Percentiles rank a stretch among this genome's conserved stretches.
These are phyloP conservation scores for Aurelia sp. DNA, from an alignment of 30 jellyfish, hydroid and myxozoan genomes.

Conservation along the genomic window DNA sequence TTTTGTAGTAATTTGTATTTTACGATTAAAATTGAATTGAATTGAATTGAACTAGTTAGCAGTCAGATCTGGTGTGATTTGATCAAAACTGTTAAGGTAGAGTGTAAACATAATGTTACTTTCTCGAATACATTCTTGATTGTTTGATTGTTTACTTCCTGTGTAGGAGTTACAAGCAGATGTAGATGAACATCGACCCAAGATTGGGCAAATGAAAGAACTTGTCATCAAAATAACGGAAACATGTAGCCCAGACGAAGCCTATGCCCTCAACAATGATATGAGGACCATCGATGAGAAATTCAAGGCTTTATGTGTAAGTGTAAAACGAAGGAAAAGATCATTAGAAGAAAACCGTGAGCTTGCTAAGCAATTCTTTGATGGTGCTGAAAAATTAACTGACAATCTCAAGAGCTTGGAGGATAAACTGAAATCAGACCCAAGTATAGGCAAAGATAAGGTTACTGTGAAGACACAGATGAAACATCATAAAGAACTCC, in stretches of 20 bases:
- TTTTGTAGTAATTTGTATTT: too few species aligned
- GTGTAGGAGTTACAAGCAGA: constrained; percentile 58
- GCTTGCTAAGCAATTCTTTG: constrained; percentile 85
- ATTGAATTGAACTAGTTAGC: too few species aligned
- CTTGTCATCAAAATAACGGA: constrained; percentile 70
- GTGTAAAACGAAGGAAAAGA: constrained; percentile 73
- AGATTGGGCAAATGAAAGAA: constrained; percentile 47
- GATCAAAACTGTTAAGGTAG: too few species aligned
- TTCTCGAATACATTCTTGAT: neutral
- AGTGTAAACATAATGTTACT: neutral
- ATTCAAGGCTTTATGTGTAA: constrained; percentile 68
- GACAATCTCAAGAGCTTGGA: constrained; percentile 74
- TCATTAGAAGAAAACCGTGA: constrained; percentile 86
- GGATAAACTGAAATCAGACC: constrained; percentile 69
- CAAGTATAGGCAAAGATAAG: constrained; percentile 90
- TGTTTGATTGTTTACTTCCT: neutral
- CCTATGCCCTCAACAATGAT: constrained; percentile 67
- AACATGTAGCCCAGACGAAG: constrained; percentile 86
- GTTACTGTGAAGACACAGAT: constrained; percentile 90
- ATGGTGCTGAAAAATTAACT: constrained; percentile 74
- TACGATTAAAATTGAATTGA: too few species aligned
- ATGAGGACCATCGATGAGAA: constrained; percentile 59
- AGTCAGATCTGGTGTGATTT: too few species aligned
- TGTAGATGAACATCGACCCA: constrained; percentile 73
- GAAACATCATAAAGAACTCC: constrained; percentile 79